Evolutionary conservation across 2,888 invertebrate genomes (phyloP).

Genomic region (Herminia tarsipennalis): DNA sequence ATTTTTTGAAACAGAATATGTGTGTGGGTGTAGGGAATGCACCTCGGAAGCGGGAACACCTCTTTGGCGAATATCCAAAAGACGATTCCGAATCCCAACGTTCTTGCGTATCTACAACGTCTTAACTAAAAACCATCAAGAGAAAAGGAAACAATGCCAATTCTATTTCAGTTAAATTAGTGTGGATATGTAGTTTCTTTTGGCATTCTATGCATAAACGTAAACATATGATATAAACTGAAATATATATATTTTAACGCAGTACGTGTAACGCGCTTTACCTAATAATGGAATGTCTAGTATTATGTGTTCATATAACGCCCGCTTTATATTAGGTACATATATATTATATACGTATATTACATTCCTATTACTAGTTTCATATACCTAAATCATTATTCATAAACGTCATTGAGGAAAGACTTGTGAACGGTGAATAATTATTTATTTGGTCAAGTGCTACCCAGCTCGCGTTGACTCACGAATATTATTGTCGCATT

Average conservation of each 20-base stretch:
- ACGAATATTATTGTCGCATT: constrained; percentile 80
- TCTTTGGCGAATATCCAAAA: constrained; percentile 69
- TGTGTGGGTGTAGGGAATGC: constrained; percentile 60
- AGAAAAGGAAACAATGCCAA: constrained; percentile 55
- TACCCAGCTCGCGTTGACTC: constrained; percentile 65
- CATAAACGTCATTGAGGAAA: constrained; percentile 62
- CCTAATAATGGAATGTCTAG: too few relatives aligned
- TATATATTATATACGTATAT: too few relatives aligned
- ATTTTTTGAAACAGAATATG: constrained; percentile 22
- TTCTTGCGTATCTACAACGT: constrained; percentile 37
- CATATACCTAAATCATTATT: constrained; percentile 15
- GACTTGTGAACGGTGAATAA: constrained; percentile 65
- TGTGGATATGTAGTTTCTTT: neutral
- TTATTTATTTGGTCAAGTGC: constrained; percentile 82
- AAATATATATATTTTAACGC: too few relatives aligned
- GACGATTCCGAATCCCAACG: constrained; percentile 44
- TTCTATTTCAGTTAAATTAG: constrained; percentile 15
- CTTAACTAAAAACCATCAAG: constrained; percentile 37
- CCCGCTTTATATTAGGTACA: too few relatives aligned
- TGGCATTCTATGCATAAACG: neutral
- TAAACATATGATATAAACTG: too few relatives aligned
- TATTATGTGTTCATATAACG: too few relatives aligned
- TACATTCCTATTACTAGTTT: neutral
- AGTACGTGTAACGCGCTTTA: too few relatives aligned
- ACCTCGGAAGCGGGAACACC: constrained; percentile 76